Base-by-base conservation (phyloP, 2,888 invertebrate species). In the Andrena chrysosceles region DNA sequence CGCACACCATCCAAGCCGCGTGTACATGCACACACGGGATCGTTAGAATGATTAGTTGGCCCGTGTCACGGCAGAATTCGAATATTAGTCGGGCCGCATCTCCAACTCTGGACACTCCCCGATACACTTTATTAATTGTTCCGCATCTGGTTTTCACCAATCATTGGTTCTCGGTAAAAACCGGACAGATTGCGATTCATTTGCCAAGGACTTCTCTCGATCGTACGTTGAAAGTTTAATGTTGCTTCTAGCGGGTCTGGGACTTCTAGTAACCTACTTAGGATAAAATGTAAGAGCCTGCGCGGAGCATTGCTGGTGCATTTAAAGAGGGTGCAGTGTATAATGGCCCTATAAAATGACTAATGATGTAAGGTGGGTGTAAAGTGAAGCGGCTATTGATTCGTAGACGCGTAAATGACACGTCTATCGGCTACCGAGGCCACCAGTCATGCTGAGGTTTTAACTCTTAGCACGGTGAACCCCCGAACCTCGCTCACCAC, bases 381-480 rank as follows among this genome's bases (percentile, higher is more conserved):
- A 91, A 91, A 92, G 90, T 91, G 90, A 91, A 91, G 90, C 91
- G 87, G 89, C 91, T 92, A 93, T 93, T 93, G 93, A 93, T 93
- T 93, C 91, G 91, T 87, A 91, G 91, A 91, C 91, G 92, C 92
- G 91, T 91, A 92, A 93, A 93, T 93, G 93, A 93, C 93, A 92
- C 93, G 92, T 93, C 92, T 92, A 91, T 92, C 92, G 93, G 92
- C 92, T 92, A 92, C 91, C 89, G 91, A 92, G 92, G 87, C 90
- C 91, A 92, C 93, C 91, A 93, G 93, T 93, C 93, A 93, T 93
- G 93, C 93, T 93, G 93, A 93, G 93, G 93, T 93, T 93, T 93
- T 91, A 92, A 93, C 93, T 93, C 92, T 92, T 90, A 87, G 89
- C 86, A 85, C 84, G 89, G 89, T 88, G 90, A 91, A 91, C 89